Base-by-base conservation (phyloP, 2,113 vertebrate genomes). In the Ranitomeya imitator region DNA sequence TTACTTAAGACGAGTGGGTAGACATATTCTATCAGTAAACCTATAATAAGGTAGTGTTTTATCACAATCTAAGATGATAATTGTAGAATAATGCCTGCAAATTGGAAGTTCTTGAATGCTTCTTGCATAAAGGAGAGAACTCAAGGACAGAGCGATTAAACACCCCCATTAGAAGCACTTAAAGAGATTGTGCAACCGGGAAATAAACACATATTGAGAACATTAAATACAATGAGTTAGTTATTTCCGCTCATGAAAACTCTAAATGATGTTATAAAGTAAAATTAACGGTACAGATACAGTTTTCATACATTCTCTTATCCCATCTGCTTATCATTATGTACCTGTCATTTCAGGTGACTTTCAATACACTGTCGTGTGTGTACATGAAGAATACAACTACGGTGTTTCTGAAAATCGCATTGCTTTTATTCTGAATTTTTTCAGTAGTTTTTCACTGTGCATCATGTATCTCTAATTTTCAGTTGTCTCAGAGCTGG, bases 71-170 rank as follows among this genome's bases (percentile, higher is more conserved):
- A 45, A 63, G 57, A 76, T 31, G 23, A 18, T 86, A 77, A 61
- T 85, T 76, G 71, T 76, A 73, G 63, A 86, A 85, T 85, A 31
- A 61, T 86, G 19, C 31, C 23, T 86, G 59, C 18, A 61, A 21
- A 63, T 37, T 37, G 14, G 10, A 85, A 51, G 59, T 51, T 77
- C 57, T 86, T 16, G 7, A 60, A 86, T 55, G 65, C 16, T 77
- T 86, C 73, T 52, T 69, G 65, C 16, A 59, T 71, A n/a, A 60
- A n/a, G 19, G 15, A 85, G 19, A 61, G 71, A 77, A 45, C 52
- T 86, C 73, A 86, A 77, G 57, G 57, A 86, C 19, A 86, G 16
- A 37, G 54, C 69, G 21, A 85, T 85, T 76, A 85, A 73, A 59
- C 84, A 61, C 84, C 84, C 71, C 54, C 84, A 77, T 76, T 61